Evolutionary conservation across 2,113 vertebrate species (phyloP), one percentile per base, ranked within the genome.

Genomic region (Ramphastos sulfuratus): DNA sequence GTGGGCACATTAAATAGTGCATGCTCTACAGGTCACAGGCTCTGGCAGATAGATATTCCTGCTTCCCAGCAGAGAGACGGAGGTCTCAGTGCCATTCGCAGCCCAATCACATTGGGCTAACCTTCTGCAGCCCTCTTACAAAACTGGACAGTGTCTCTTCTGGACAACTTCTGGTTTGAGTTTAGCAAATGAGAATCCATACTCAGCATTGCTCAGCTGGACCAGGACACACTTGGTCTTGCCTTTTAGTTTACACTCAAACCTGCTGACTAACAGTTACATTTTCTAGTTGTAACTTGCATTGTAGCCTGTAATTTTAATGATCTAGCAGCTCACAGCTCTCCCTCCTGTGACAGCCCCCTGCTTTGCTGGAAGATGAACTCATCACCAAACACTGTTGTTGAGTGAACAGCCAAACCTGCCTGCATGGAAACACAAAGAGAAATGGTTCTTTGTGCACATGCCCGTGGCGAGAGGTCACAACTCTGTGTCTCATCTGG

Each of bases 11-110:
- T 59, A 39, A 39, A 11, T 19, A 20, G 4, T 31, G 42, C 15
- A 42, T 0, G 2, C 33, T 25, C 25, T 25, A n/a, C 0, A 35
- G 31, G 25, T 8, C 58, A 54, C 3, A 42, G 60, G 7, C 37
- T 82, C 30, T 48, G 63, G 42, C 35, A 74, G 18, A 73, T 8
- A 30, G 27, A 13, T 72, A 42, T 21, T 21, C 10, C 21, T 55
- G 31, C 31, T 56, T 78, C 52, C n/a, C 19, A 28, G 15, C 17
- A 33, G 6, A 64, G 35, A 35, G 28, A 42, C 0, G 3, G 19
- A 76, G 8, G 13, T 31, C 18, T 84, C 12, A 9, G 33, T 24
- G 35, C 31, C 56, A 33, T 31, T 28, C 1, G 1, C 21, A 82
- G 17, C 79, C 50, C 15, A 78, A 2, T 59, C 35, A 54, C 35